Evolutionary conservation across 2,113 vertebrate genomes (phyloP), one percentile per base, ranked within the genome.

Genomic region (Hypocryptadius cinnamomeus): DNA sequence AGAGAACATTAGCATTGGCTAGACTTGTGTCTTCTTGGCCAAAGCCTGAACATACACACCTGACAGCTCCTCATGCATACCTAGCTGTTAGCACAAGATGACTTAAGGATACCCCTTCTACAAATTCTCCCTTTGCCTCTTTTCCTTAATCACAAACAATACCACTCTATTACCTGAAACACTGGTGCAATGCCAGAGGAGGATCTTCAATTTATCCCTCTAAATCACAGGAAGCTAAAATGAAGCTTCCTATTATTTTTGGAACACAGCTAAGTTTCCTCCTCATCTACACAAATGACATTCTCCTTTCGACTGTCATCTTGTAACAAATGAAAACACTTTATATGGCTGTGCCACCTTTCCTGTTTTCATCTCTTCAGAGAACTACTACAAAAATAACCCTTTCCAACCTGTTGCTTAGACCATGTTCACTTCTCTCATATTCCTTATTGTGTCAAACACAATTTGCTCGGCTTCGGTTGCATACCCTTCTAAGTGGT

Each of bases 381-480:
- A 56, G 13, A 68, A 4, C 13, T 60, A 37, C 56, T 60, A 54
- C 11, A 79, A 74, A 93, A 74, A 68, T 15, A 84, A 71, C 22
- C 12, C 35, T 40, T 79, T 57, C 25, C 50, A 48, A 71, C 5
- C 13, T 9, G 5, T 60, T 15, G 4, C n/a, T 83, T 78, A 31
- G 40, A 81, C 47, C 31, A 54, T 3, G 6, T 25, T 31, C 47
- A 51, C 60, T 81, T 89, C 64, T 50, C 27, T 48, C 31, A 48
- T 20, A 35, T 48, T 56, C 21, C 51, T 66, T 73, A 5, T 30
- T 23, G 9, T 15, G 8, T 53, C 45, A 76, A 69, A 69, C 6
- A 31, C 16, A 72, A 85, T 25, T n/a, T 1, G 0, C 17, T 60
- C 56, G 10, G 39, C 40, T 82, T 82, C 0, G 0, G 10, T 19